Evolutionary conservation across 1,140 invertebrate species (phyloP).

Genomic region (Ctenoplectra terminalis): DNA sequence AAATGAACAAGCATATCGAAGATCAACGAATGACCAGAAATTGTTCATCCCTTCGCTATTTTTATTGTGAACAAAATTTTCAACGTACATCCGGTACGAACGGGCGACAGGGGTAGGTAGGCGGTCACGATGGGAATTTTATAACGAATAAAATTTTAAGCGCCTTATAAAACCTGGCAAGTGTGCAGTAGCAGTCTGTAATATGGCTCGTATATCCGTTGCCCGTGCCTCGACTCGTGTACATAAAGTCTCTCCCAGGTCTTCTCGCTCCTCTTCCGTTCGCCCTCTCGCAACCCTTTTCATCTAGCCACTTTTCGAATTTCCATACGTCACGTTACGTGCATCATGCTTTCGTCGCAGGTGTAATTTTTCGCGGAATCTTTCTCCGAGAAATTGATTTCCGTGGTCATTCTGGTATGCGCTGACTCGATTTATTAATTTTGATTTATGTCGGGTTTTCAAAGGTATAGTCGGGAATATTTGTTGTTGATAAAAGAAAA

Average conservation of each 20-base stretch:
- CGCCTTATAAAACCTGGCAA: constrained; percentile 76
- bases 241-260: constrained; percentile 60
- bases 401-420: too few species aligned
- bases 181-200: constrained; percentile 76
- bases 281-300: not conserved
- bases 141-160: constrained; percentile 78
- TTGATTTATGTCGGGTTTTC: too few species aligned
- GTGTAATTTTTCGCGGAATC: not conserved
- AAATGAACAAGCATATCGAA: not conserved
- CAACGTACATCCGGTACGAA: constrained; percentile 17
- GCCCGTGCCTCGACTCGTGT: constrained; percentile 64
- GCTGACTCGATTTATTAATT: too few species aligned
- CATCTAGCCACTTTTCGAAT: constrained; percentile 17
- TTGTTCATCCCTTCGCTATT: constrained; percentile 7
- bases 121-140: constrained; percentile 67
- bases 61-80: constrained; percentile 50
- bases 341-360: not conserved
- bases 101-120: constrained; percentile 12
- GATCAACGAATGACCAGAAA: constrained; percentile 1
- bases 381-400: too few species aligned
- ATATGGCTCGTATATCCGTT: constrained; percentile 75
- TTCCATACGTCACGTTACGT: constrained; percentile 13
- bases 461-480: too few species aligned
- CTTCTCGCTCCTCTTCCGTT: not conserved
- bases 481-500: too few species aligned